phyloP scores from a whole-genome alignment of 1,140 invertebrate species.

The Magallana ariakensis region DNA sequence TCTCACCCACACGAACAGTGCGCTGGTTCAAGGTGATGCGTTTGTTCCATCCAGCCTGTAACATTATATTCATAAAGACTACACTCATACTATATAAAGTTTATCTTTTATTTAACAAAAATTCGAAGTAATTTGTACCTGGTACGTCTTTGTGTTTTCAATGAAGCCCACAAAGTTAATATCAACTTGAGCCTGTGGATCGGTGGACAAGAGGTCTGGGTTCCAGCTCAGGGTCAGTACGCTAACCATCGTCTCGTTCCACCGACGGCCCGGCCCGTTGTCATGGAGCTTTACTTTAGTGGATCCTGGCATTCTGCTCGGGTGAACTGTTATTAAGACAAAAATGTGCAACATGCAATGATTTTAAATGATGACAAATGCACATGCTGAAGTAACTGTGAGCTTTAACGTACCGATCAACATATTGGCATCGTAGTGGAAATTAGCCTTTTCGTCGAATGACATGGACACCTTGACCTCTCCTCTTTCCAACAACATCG shows the following conservation, averaged over 20 bases:
- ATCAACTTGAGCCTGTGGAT: not conserved
- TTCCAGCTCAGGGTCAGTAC: slow-evolving; percentile 32
- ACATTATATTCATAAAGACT: not conserved
- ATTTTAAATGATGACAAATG: no score
- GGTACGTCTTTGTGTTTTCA: slow-evolving; percentile 32
- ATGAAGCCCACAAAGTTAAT: slow-evolving; percentile 45
- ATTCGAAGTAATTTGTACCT: not conserved
- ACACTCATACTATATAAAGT: no score
- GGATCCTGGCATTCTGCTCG: not conserved
- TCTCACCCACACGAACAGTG: not conserved
- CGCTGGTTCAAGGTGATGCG: not conserved
- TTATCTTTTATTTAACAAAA: not conserved
- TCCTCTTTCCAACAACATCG: slow-evolving; percentile 36
- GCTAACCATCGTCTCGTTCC: slow-evolving; percentile 44
- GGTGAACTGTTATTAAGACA: slow-evolving; percentile 30
- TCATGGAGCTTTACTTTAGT: slow-evolving; percentile 19
- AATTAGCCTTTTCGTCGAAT: slow-evolving; percentile 10
- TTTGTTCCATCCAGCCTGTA: slow-evolving; percentile 18
- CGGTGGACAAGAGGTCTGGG: not conserved
- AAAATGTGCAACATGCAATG: not conserved
- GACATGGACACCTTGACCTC: slow-evolving; percentile 26
- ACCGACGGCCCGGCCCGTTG: not conserved
- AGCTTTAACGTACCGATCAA: slow-evolving; percentile 9
- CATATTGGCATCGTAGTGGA: not conserved
- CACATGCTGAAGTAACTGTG: no score